Evolutionary conservation across 2,797 vertebrate genomes (phyloP).

Genomic region (Amblyraja radiata): DNA sequence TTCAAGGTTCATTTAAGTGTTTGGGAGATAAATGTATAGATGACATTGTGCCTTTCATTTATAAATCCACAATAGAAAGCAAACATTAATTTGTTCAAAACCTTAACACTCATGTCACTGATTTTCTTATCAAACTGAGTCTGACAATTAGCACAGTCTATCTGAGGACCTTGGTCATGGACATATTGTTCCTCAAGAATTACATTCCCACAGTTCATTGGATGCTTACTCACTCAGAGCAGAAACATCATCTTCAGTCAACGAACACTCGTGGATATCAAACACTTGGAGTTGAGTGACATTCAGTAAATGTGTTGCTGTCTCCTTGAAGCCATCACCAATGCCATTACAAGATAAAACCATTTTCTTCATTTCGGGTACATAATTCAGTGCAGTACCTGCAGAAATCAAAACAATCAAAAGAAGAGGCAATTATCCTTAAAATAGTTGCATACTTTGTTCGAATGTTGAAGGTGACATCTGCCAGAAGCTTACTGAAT

Average conservation of each 20-base stretch:
- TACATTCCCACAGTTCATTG: neutral
- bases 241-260: slow-evolving; percentile 60
- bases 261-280: slow-evolving; percentile 70
- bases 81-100: too few species aligned
- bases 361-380: slow-evolving; percentile 61
- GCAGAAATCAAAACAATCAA: slow-evolving; percentile 39
- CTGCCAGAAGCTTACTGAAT: neutral
- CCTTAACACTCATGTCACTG: too few species aligned
- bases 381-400: slow-evolving; percentile 61
- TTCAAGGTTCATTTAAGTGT: too few species aligned
- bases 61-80: too few species aligned
- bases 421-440: neutral
- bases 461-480: neutral
- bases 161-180: neutral
- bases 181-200: neutral
- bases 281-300: slow-evolving; percentile 65
- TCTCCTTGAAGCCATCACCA: slow-evolving; percentile 60
- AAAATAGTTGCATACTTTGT: neutral
- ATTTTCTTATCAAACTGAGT: too few species aligned
- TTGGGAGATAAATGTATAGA: too few species aligned
- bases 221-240: slow-evolving; percentile 61
- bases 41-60: too few species aligned
- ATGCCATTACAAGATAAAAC: slow-evolving; percentile 71
- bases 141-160: neutral
- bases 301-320: slow-evolving; percentile 54